Evolutionary conservation across 2,888 invertebrate species (phyloP).

Genomic region (Sepioteuthis lessoniana): DNA sequence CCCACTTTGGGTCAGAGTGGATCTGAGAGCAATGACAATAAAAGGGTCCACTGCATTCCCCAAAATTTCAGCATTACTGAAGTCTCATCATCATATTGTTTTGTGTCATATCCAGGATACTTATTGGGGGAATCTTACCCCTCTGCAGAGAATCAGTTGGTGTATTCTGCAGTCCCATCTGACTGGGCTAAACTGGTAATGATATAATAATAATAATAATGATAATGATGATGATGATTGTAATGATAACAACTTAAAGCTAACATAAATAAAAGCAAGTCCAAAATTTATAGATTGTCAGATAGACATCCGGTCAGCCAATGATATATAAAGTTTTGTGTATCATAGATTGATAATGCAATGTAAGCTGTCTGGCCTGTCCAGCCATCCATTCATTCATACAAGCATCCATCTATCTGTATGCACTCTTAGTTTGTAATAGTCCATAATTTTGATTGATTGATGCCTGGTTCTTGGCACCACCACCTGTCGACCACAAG

Average conservation of each 20-base stretch:
- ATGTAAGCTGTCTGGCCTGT: background rate
- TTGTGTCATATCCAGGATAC: too few relatives aligned
- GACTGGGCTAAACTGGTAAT: too few relatives aligned
- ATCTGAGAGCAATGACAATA: too few relatives aligned
- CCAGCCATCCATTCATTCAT: background rate
- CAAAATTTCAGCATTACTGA: too few relatives aligned
- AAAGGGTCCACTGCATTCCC: too few relatives aligned
- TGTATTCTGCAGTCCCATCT: too few relatives aligned
- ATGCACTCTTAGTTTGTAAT: constrained; percentile 2
- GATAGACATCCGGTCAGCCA: background rate
- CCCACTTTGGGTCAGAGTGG: too few relatives aligned
- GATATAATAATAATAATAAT: too few relatives aligned
- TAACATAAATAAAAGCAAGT: background rate
- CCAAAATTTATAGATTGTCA: background rate
- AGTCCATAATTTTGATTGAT: constrained; percentile 33
- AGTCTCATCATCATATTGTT: too few relatives aligned
- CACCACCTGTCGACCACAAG: background rate
- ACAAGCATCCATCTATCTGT: background rate
- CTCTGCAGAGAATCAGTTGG: too few relatives aligned
- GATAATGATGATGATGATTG: background rate
- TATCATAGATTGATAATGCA: constrained; percentile 20
- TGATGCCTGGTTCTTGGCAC: background rate
- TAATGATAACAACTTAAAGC: background rate
- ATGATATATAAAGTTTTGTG: background rate
- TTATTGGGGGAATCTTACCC: too few relatives aligned